These are phyloP conservation scores for Squalus acanthias DNA, from an alignment of 2,797 vertebrate species.

Conservation along the genomic window DNA sequence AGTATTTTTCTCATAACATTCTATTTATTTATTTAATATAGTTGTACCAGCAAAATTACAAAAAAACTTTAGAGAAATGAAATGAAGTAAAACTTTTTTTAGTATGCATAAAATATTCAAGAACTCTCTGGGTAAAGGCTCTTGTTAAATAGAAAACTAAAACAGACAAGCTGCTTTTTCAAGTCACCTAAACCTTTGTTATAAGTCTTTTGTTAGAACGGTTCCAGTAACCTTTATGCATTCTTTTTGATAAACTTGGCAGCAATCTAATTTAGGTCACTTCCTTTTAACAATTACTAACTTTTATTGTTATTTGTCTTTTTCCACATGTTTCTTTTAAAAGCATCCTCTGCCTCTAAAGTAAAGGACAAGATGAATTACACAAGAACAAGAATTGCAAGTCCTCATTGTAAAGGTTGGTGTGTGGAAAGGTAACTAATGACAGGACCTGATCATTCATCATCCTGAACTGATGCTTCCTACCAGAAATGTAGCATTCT, in stretches of 20 bases:
- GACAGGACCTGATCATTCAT: conserved; percentile 38
- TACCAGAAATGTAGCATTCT: conserved; percentile 40
- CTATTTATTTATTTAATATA: not conserved
- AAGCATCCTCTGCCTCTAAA: conserved; percentile 36
- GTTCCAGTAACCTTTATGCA: not conserved
- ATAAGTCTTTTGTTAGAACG: not conserved
- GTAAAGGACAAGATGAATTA: conserved; percentile 47
- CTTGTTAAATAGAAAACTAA: not conserved
- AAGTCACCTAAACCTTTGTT: too few species aligned
- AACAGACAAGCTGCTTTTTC: not conserved
- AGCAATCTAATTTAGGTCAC: not conserved
- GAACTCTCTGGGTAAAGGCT: not conserved
- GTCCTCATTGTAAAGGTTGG: conserved; percentile 43
- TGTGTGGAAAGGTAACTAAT: conserved; percentile 46
- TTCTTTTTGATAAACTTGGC: not conserved
- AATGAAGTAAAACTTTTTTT: not conserved
- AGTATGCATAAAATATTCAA: not conserved
- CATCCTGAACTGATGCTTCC: conserved; percentile 38
- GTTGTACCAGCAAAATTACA: not conserved
- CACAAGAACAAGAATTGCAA: conserved; percentile 43
- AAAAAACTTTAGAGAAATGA: not conserved
- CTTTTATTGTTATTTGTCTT: not conserved
- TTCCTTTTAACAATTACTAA: not conserved
- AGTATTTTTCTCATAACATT: not conserved
- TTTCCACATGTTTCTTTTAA: not conserved